phyloP scores from a whole-genome alignment of 53 echinoderm and acorn worm genomes.

The Antedon mediterranea region DNA sequence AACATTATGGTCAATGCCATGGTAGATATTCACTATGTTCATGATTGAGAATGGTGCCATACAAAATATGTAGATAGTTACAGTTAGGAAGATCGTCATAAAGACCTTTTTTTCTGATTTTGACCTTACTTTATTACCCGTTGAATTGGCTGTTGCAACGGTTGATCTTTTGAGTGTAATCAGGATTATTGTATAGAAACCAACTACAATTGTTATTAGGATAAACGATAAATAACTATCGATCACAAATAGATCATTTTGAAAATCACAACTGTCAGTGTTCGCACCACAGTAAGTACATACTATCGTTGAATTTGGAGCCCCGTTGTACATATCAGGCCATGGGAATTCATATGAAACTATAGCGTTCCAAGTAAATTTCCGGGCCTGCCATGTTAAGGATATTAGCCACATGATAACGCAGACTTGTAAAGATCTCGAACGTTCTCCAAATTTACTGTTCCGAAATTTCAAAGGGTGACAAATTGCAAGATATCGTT shows the following conservation, averaged over 20 bases:
- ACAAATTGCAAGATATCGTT: neutral
- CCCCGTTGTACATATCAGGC: neutral
- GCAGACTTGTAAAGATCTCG: neutral
- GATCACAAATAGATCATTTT: neutral
- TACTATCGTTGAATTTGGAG: neutral
- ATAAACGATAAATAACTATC: neutral
- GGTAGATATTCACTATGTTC: neutral
- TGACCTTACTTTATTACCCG: neutral
- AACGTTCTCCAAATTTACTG: neutral
- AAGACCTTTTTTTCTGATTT: neutral
- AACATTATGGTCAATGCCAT: neutral
- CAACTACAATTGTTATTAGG: neutral
- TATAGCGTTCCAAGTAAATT: neutral
- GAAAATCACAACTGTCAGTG: neutral
- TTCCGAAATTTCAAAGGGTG: neutral
- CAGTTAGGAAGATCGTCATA: neutral
- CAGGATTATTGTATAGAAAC: neutral
- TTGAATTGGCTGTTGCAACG: neutral
- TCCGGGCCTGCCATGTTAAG: neutral
- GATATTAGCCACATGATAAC: neutral
- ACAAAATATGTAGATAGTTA: neutral
- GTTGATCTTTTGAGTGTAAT: neutral
- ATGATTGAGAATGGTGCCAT: neutral
- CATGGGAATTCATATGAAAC: neutral
- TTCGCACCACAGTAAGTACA: neutral